Evolutionary conservation across 2,113 vertebrate species (phyloP), one percentile per base, ranked within the genome.

Genomic region (Catharus fuscescens): DNA sequence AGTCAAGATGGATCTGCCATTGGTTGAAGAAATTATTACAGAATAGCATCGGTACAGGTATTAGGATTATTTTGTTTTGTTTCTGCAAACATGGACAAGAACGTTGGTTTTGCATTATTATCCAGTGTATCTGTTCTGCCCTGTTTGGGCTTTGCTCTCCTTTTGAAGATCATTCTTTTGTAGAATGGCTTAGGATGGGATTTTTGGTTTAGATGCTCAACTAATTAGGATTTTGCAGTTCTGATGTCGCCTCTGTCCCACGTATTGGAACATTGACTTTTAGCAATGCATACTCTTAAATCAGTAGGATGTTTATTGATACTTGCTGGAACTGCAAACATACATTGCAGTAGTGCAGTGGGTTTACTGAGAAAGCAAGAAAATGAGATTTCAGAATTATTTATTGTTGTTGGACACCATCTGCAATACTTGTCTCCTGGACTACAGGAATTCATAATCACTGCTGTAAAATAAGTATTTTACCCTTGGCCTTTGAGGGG

Each of bases 191-290:
- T 40, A 44, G 72, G 34, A 53, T 48, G 62, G 31, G 57, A 60
- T 24, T 87, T 96, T 52, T 86, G 52, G 19, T 93, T n/a, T 74
- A 42, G 52, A 66, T 89, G 54, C 57, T 52, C 18, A 40, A 5
- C 60, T 80, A 90, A 73, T 42, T 48, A 60, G 36, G 20, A 6
- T 40, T 90, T 67, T 61, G 70, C 53, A 83, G n/a, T 83, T 95
- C 71, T 88, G 61, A 64, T 89, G 67, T 94, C 12, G 16, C 71
- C 76, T 97, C 83, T 97, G 66, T 90, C 96, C 70, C 73, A 79
- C 82, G 60, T 96, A 54, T 88, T 94, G 89, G 62, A 97, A 89
- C 91, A 61, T 24, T 89, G 91, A 89, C 88, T 97, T 96, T 85
- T 91, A 86, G 40, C n/a, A 54, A 17, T 32, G 29, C 61, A 47